These are phyloP conservation scores for Lacerta bilineata DNA, from an alignment of 2,797 vertebrate genomes.

Conservation along the genomic window DNA sequence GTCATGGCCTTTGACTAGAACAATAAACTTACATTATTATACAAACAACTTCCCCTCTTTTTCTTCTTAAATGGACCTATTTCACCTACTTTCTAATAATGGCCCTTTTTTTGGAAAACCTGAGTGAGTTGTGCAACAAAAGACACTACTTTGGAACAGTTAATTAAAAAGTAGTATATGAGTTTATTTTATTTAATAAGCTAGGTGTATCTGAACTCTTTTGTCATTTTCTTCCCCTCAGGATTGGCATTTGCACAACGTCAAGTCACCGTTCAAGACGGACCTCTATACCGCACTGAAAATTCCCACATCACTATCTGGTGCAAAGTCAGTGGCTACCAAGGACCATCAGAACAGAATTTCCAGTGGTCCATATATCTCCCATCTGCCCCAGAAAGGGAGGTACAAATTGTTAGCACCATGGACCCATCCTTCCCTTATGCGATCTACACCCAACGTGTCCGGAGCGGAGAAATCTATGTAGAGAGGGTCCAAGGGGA, in stretches of 20 bases:
- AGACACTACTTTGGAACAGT: background rate
- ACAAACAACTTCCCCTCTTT: background rate
- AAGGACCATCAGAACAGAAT: slow-evolving; percentile 78
- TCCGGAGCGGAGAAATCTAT: slow-evolving; percentile 74
- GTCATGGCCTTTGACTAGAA: background rate
- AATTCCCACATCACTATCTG: slow-evolving; percentile 83
- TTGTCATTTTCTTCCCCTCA: background rate
- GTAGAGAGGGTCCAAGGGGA: slow-evolving; percentile 72
- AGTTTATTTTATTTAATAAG: slow-evolving; percentile 24
- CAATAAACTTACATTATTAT: too few species aligned
- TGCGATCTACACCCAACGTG: slow-evolving; percentile 75
- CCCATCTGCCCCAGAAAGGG: slow-evolving; percentile 69
- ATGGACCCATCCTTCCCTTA: slow-evolving; percentile 75
- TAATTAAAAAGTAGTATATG: background rate
- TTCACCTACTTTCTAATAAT: background rate
- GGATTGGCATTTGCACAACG: slow-evolving; percentile 79
- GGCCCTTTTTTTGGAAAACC: background rate
- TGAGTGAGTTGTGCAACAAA: background rate
- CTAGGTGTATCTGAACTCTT: background rate
- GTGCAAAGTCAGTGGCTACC: slow-evolving; percentile 84
- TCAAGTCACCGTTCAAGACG: slow-evolving; percentile 80
- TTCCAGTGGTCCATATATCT: slow-evolving; percentile 82
- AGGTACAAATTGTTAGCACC: slow-evolving; percentile 78
- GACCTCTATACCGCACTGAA: slow-evolving; percentile 80
- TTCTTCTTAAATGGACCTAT: background rate